phyloP scores from a whole-genome alignment of 2,888 invertebrate species.

The Epiblema foenella region DNA sequence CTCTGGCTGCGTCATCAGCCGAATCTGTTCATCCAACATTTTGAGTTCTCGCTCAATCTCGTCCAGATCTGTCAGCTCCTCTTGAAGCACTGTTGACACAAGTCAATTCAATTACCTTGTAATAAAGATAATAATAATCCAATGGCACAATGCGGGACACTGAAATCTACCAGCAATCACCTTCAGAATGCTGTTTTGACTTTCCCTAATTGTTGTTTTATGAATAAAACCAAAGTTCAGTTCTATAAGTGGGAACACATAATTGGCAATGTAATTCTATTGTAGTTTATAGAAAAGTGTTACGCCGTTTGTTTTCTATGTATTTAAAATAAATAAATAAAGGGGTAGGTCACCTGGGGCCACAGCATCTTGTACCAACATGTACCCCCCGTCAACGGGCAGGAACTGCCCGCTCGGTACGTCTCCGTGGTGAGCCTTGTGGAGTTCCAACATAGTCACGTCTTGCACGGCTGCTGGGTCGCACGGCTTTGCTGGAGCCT shows the following conservation, averaged over 20 bases:
- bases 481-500: background rate
- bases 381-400: slow-evolving; percentile 77
- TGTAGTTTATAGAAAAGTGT: too few species aligned
- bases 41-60: slow-evolving; percentile 76
- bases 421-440: slow-evolving; percentile 59
- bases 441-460: slow-evolving; percentile 67
- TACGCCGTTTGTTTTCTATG: too few species aligned
- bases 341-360: slow-evolving; percentile 54
- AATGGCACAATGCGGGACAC: too few species aligned
- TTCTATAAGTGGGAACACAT: too few species aligned
- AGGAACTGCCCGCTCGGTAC: slow-evolving; percentile 65
- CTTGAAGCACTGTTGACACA: slow-evolving; percentile 53
- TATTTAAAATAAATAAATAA: too few species aligned
- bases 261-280: too few species aligned
- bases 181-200: too few species aligned
- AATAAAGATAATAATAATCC: too few species aligned
- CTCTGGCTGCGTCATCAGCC: slow-evolving; percentile 70
- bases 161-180: too few species aligned
- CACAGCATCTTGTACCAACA: slow-evolving; percentile 66
- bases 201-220: too few species aligned
- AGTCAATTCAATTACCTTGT: background rate
- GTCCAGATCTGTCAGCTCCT: slow-evolving; percentile 73
- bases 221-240: too few species aligned
- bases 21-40: slow-evolving; percentile 79
- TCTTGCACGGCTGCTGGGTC: slow-evolving; percentile 50